phyloP scores from a whole-genome alignment of 2,797 vertebrate genomes.

The Meriones psammophilus region DNA sequence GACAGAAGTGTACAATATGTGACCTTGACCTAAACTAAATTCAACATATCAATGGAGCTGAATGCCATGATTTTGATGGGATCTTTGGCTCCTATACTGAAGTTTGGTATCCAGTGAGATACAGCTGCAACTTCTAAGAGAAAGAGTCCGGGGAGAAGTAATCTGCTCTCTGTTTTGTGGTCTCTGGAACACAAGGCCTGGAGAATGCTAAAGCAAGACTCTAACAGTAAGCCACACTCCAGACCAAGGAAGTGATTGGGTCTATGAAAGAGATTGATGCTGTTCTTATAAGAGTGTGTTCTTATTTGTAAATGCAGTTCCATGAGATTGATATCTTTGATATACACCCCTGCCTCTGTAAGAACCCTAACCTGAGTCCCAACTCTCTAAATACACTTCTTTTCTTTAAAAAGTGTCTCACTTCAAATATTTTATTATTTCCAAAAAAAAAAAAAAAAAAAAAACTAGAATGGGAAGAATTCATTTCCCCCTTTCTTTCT shows the following conservation, averaged over 20 bases:
- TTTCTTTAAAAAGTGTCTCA: neutral
- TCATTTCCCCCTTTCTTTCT: neutral
- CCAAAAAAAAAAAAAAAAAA: too few relatives aligned
- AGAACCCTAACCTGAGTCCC: neutral
- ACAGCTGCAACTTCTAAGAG: neutral
- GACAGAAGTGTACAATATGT: neutral
- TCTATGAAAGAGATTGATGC: neutral
- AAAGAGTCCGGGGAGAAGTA: neutral
- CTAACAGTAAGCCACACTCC: neutral
- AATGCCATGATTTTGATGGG: neutral
- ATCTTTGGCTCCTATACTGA: neutral
- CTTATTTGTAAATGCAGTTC: neutral
- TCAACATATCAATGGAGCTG: neutral
- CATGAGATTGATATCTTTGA: neutral
- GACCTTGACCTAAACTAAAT: neutral
- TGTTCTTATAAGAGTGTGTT: neutral
- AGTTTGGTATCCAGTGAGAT: neutral
- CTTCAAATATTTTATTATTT: neutral
- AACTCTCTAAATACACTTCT: neutral
- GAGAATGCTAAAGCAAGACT: neutral
- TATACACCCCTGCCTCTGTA: neutral
- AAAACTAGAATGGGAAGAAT: neutral
- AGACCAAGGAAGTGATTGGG: neutral
- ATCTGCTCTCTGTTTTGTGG: neutral
- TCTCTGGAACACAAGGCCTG: neutral